Evolutionary conservation across 2,113 vertebrate genomes (phyloP).

Genomic region (Urocynchramus pylzowi): DNA sequence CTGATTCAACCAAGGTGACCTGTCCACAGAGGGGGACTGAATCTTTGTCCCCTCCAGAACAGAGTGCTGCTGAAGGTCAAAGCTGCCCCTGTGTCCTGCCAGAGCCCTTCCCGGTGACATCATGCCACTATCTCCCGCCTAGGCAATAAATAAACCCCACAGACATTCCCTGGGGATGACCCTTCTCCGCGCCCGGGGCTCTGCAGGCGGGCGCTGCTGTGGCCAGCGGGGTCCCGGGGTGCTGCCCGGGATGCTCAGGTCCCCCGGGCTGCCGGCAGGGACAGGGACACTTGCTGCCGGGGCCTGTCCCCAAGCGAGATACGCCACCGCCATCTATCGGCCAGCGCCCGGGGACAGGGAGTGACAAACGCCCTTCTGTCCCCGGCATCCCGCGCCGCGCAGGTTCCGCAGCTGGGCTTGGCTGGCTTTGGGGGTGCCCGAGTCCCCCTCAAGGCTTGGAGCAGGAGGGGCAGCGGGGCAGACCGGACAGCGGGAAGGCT

Average conservation of each 20-base stretch:
- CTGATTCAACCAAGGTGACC: neutral
- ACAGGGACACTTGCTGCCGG: neutral
- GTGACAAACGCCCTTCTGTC: neutral
- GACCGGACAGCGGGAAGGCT: rapidly evolving
- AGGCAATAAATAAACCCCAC: neutral
- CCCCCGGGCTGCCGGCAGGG: neutral
- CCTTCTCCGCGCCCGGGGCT: neutral
- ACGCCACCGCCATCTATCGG: conserved; percentile 56
- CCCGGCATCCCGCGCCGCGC: rapidly evolving
- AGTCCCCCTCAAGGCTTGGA: neutral
- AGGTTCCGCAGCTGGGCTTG: neutral
- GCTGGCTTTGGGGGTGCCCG: neutral
- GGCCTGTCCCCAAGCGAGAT: neutral
- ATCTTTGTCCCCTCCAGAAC: too few species aligned
- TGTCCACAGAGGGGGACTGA: neutral
- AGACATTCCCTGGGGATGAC: neutral
- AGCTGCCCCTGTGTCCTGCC: neutral
- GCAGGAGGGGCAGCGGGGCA: neutral
- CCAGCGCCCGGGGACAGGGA: neutral
- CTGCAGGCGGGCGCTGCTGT: neutral
- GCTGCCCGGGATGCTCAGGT: neutral
- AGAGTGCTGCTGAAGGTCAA: neutral
- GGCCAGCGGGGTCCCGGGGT: too few species aligned
- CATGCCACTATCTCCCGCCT: neutral
- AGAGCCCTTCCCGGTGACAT: neutral